A percentile compares a stretch with the other conserved stretches of the same genome.
Evolutionary conservation across 2,113 vertebrate species (phyloP).

Genomic region (Anseranas semipalmata): DNA sequence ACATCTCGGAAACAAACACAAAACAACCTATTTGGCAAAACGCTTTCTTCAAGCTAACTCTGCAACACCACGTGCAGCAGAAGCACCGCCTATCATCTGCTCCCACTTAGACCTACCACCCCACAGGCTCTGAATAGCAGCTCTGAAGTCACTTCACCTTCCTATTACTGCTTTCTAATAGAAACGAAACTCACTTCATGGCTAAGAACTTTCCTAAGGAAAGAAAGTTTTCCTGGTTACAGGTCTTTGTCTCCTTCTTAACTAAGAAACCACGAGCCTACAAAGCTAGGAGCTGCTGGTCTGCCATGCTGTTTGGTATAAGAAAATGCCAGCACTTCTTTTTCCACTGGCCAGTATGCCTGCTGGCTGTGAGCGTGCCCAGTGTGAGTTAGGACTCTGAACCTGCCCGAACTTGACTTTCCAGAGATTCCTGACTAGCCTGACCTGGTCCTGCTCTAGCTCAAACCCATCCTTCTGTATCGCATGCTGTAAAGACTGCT

Average conservation of each 20-base stretch:
- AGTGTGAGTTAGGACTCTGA: not conserved
- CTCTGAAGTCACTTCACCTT: not conserved
- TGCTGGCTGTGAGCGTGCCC: not conserved
- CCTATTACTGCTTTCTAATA: not conserved
- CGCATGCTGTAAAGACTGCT: not conserved
- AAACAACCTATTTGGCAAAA: not conserved
- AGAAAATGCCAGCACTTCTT: accelerated
- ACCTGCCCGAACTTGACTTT: not conserved
- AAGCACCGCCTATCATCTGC: not conserved
- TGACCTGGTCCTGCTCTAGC: not conserved
- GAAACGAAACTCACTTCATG: not conserved
- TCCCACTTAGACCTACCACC: not conserved
- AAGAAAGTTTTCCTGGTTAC: not conserved
- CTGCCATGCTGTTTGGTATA: not conserved
- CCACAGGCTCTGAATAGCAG: not conserved
- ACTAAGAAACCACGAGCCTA: not conserved
- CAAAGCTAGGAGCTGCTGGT: accelerated
- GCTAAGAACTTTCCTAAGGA: not conserved
- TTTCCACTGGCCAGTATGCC: not conserved
- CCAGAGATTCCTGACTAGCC: not conserved
- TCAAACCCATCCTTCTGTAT: not conserved
- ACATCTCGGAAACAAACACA: not conserved
- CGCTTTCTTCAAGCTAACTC: not conserved
- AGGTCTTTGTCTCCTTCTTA: not conserved
- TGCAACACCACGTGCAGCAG: not conserved